Base-by-base conservation (phyloP, 2,113 vertebrate genomes). In the Tetrao urogallus region DNA sequence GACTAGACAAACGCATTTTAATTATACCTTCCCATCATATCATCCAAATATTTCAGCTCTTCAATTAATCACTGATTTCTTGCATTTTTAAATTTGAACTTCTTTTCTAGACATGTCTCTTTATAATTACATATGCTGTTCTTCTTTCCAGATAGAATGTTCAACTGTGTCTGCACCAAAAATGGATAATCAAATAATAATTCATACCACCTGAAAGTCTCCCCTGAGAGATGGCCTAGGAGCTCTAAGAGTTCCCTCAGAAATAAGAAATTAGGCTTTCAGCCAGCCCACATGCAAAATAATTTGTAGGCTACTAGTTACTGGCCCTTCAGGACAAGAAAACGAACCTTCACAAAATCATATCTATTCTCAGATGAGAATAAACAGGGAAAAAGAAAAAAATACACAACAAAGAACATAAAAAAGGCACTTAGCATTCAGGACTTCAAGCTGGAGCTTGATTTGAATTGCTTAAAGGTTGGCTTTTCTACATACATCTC, bases 321-420 rank as follows among this genome's bases (percentile, higher is more conserved):
- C 9, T 20, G 7, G 16, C 28, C 40, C 8, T n/a, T 45, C n/a
- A 66, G 8, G n/a, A 28, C 54, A 91, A 84, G 32, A 10, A 81
- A 81, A 81, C 1, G 19, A 47, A 47, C 45, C 2, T 27, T 74
- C 18, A 0, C 3, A 82, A 27, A 54, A 54, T 28, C 27, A 3
- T 54, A 17, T 54, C 28, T 54, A 54, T 27, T 54, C 52, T 54
- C 52, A 28, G 52, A 30, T 16, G 3, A 72, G 60, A 27, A 52
- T 52, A 52, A 27, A 52, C 2, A 2, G 11, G 19, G 11, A 4
- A 47, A 47, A 19, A 47, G 0, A 1, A 2, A 25, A 30, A 72
- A 38, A 27, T 32, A 36, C 4, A 38, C 9, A 38, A 38, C 9
- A 38, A 38, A 32, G 16, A 52, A 20, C 16, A 82, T 27, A 22